phyloP scores from a whole-genome alignment of 2,113 vertebrate genomes.

The Istiophorus platypterus region DNA sequence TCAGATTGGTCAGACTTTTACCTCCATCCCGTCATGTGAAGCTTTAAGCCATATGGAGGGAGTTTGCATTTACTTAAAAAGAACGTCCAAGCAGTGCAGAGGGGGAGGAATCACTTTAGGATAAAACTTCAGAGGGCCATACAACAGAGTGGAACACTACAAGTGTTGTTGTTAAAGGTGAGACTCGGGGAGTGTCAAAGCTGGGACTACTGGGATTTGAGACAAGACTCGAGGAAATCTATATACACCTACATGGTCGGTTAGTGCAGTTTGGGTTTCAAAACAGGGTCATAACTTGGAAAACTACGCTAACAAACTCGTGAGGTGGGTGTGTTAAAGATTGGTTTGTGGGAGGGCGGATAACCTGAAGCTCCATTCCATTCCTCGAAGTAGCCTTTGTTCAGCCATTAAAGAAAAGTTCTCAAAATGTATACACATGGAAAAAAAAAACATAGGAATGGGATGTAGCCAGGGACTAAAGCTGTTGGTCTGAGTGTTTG shows the following conservation, averaged over 20 bases:
- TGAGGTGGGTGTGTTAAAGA: conserved; percentile 21
- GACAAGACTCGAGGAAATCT: conserved; percentile 39
- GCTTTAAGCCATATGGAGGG: conserved; percentile 25
- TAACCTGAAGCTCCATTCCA: conserved; percentile 30
- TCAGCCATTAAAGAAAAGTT: background rate
- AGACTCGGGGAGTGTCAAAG: conserved; percentile 51
- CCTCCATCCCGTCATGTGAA: conserved; percentile 12
- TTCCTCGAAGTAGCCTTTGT: conserved; percentile 12
- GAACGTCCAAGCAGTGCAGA: conserved; percentile 50
- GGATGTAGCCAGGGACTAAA: conserved; percentile 20
- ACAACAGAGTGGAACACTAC: conserved; percentile 48
- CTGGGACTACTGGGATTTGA: conserved; percentile 43
- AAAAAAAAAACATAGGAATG: conserved; percentile 20
- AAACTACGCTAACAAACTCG: conserved; percentile 13
- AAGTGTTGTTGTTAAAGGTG: conserved; percentile 52
- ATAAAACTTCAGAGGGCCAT: conserved; percentile 52
- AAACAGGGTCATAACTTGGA: conserved; percentile 1
- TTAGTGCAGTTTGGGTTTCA: conserved; percentile 15
- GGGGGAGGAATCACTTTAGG: conserved; percentile 60
- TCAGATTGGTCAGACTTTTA: conserved; percentile 5
- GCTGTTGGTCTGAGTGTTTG: conserved; percentile 15
- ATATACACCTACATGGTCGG: conserved; percentile 13
- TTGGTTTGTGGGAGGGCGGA: conserved; percentile 17
- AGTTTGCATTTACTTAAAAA: conserved; percentile 12
- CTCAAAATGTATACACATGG: conserved; percentile 2